phyloP scores from a whole-genome alignment of 2,888 invertebrate species.

The Cyclophora albipunctata region DNA sequence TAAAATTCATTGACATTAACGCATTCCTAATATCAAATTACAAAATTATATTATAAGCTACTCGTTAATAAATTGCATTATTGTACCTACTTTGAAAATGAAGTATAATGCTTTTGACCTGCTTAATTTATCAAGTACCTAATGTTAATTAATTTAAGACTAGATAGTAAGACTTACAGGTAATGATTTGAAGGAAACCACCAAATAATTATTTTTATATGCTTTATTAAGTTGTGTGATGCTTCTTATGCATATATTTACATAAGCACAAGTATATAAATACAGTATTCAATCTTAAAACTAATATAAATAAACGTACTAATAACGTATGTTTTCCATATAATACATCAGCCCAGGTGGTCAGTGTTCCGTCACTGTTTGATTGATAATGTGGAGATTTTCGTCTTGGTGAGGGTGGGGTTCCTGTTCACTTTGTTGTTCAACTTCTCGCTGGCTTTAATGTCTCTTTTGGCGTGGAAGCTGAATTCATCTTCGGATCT shows the following conservation, averaged over 20 bases:
- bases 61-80: no score
- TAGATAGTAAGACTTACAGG: no score
- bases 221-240: slow-evolving; percentile 27
- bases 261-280: slow-evolving; percentile 13
- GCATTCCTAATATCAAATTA: slow-evolving; percentile 1
- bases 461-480: slow-evolving; percentile 51
- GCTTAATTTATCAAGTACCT: no score
- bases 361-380: slow-evolving; percentile 13
- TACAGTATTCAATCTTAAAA: slow-evolving; percentile 12
- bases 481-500: slow-evolving; percentile 45
- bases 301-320: slow-evolving; percentile 1
- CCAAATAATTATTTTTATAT: slow-evolving; percentile 11
- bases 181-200: no score
- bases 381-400: slow-evolving; percentile 18
- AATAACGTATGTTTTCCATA: background rate
- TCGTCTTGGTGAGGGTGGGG: slow-evolving; percentile 19
- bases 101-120: no score
- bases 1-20: background rate
- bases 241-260: slow-evolving; percentile 14
- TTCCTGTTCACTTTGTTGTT: slow-evolving; percentile 15
- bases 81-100: no score
- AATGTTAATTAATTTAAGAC: no score
- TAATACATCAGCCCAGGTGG: background rate
- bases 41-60: background rate
- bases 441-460: slow-evolving; percentile 28